Base-by-base conservation (phyloP, 2,797 vertebrate genomes). In the Arrhamphus sclerolepis region DNA sequence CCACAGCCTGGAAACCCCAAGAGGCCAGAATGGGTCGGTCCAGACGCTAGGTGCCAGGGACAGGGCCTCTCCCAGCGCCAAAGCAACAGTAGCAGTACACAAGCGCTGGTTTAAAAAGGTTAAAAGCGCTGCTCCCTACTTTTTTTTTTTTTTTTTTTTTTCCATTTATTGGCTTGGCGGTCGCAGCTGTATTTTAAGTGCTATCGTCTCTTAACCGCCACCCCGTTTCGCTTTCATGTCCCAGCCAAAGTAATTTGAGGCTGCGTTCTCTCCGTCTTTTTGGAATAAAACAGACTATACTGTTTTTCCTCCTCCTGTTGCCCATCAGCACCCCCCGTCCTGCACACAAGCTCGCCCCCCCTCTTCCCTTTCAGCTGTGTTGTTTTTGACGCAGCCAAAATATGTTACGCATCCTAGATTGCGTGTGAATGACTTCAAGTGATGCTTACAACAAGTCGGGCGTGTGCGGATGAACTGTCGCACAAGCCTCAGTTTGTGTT, bases 131-230 rank as follows among this genome's bases (percentile, higher is more conserved):
- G 84, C 88, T 81, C 82, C 75, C 85, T 84, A 74, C 82, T 90
- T 89, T 90, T 92, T 91, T 44, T 39, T n/a, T 26, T 26, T 6
- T 26, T 26, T 26, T 89, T 90, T 92, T 91, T 44, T 11, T 42
- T 78, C 87, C 89, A 87, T 90, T 91, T 91, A 89, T 91, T 91
- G 91, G 91, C 89, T 91, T 89, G 80, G 91, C 74, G 88, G 90
- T 87, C 63, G 81, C 84, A 90, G 89, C 87, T 91, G 87, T 86
- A 92, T 92, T 92, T 93, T 91, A 91, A 92, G 90, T 90, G 86
- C 88, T 89, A 91, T 93, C 92, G 90, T 91, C 88, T 91, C 79
- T 73, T 83, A 91, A 92, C 91, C 91, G 62, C 91, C 81, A 85
- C 85, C 82, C 82, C 69, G 82, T 75, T 90, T 81, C 74, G 62